These are phyloP conservation scores for Myodes glareolus DNA, from an alignment of 2,113 vertebrate species.

Conservation along the genomic window DNA sequence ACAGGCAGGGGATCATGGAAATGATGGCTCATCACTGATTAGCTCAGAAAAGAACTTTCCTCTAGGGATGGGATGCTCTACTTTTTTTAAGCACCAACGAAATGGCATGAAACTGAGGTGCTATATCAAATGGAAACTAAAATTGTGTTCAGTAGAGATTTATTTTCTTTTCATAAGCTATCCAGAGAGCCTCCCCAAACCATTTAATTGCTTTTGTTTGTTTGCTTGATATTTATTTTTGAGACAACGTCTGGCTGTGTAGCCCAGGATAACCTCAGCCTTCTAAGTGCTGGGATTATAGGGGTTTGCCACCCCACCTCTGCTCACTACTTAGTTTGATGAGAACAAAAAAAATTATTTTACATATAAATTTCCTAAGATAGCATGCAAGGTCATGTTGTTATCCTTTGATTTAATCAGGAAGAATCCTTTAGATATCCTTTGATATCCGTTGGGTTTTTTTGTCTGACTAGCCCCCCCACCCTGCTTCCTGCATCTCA, in stretches of 20 bases:
- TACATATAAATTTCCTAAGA: background rate
- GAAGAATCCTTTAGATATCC: background rate
- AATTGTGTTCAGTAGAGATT: background rate
- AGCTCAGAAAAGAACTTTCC: background rate
- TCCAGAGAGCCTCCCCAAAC: background rate
- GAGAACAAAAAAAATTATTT: background rate
- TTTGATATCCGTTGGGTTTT: background rate
- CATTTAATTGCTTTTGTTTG: background rate
- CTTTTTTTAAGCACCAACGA: background rate
- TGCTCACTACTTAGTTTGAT: background rate
- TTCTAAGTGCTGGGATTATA: background rate
- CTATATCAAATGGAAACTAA: background rate
- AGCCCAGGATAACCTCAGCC: background rate
- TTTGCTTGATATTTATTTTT: background rate
- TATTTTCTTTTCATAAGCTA: background rate
- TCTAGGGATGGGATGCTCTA: background rate
- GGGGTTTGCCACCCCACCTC: background rate
- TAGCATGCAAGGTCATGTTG: background rate
- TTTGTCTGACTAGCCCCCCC: background rate
- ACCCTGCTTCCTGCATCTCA: background rate
- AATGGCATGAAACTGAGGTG: background rate
- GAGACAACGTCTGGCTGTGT: background rate
- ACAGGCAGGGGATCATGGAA: background rate
- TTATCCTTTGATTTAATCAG: background rate
- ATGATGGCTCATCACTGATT: background rate